These are phyloP conservation scores for Dendrolimus punctatus DNA, from an alignment of 1,140 invertebrate species.

Conservation along the genomic window DNA sequence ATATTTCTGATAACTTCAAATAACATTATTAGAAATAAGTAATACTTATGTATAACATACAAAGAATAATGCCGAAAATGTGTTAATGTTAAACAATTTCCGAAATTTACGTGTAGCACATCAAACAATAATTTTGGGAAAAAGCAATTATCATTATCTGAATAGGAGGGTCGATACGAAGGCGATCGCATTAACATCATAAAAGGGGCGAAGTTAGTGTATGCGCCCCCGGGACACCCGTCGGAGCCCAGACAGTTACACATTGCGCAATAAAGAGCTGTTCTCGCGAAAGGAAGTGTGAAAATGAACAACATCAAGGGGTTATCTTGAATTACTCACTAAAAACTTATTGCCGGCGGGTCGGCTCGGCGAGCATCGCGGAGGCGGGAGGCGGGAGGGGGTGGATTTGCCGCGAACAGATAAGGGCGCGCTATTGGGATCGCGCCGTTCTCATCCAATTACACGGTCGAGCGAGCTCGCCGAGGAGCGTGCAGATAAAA, in stretches of 20 bases:
- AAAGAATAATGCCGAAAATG: neutral
- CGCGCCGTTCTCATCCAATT: slow-evolving; percentile 71
- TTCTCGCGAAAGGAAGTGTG: slow-evolving; percentile 71
- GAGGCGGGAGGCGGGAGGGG: slow-evolving; percentile 25
- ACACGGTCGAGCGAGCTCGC: slow-evolving; percentile 66
- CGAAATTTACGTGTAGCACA: slow-evolving; percentile 48
- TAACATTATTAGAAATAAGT: no score
- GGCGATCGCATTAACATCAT: slow-evolving; percentile 67
- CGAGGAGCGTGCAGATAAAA: slow-evolving; percentile 53
- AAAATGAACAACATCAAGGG: slow-evolving; percentile 71
- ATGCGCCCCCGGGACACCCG: slow-evolving; percentile 57
- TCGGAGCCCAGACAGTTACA: slow-evolving; percentile 66
- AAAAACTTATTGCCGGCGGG: slow-evolving; percentile 65
- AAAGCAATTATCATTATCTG: slow-evolving; percentile 70
- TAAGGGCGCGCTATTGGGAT: slow-evolving; percentile 69
- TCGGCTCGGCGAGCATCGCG: slow-evolving; percentile 20
- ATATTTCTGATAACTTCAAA: no score
- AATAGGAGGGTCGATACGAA: slow-evolving; percentile 47
- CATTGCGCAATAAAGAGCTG: slow-evolving; percentile 71
- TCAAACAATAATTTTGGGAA: slow-evolving; percentile 69
- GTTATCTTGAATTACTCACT: slow-evolving; percentile 72
- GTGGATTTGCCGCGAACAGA: slow-evolving; percentile 67
- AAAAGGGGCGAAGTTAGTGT: slow-evolving; percentile 63
- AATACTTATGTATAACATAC: no score
- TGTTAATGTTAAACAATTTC: slow-evolving; percentile 36